Evolutionary conservation across 2,888 invertebrate genomes (phyloP).

Genomic region (Hyposoter didymator): DNA sequence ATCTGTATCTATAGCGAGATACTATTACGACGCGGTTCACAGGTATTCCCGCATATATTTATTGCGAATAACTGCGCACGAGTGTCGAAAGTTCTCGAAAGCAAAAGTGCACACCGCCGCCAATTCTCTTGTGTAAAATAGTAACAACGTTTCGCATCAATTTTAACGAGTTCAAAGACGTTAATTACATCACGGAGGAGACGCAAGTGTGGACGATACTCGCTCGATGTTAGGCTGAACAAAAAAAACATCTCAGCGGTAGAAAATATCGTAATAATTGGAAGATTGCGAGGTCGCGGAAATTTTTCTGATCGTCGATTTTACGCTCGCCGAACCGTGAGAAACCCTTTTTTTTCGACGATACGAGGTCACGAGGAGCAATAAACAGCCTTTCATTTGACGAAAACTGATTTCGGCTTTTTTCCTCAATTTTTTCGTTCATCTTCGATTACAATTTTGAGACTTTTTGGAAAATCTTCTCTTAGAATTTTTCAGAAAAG

Average conservation of each 20-base stretch:
- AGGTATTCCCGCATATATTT: conserved; percentile 19
- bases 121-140: not conserved
- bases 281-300: conserved; percentile 27
- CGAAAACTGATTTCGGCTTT: not conserved
- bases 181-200: conserved; percentile 51
- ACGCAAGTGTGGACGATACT: conserved; percentile 17
- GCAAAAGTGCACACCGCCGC: conserved; percentile 27
- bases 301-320: conserved; percentile 7
- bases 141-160: conserved; percentile 29
- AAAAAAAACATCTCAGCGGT: conserved; percentile 19
- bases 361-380: not conserved
- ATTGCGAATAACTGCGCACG: conserved; percentile 12
- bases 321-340: conserved; percentile 19
- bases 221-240: not conserved
- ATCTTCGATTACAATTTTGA: too few relatives aligned
- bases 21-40: not conserved
- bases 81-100: conserved; percentile 49
- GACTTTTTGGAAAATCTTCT: too few relatives aligned
- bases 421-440: too few relatives aligned
- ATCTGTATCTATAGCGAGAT: conserved; percentile 6
- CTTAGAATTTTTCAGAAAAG: too few relatives aligned
- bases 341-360: conserved; percentile 25
- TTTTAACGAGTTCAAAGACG: conserved; percentile 50
- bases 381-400: not conserved
- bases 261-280: conserved; percentile 34